Conservation (phyloP, 2,888 invertebrate genomes). For the Rhaphigaster nebulosa region DNA sequence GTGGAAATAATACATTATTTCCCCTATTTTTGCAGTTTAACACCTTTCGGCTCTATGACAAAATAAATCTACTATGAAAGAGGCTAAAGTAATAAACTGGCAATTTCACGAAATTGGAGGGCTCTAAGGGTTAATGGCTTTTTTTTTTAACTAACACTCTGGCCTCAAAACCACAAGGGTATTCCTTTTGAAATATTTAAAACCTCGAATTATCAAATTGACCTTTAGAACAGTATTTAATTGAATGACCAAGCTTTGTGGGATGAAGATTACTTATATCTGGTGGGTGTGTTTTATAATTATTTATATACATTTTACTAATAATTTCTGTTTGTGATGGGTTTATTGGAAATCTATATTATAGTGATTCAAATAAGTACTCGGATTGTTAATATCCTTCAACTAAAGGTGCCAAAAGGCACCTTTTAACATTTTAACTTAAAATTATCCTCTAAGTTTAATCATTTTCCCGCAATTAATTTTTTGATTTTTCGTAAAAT, state of each 20-base stretch:
- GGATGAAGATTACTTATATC: not conserved
- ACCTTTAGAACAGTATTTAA: not conserved
- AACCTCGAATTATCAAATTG: not conserved
- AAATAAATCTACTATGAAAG: not conserved
- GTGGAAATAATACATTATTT: not conserved
- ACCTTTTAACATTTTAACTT: too few relatives aligned
- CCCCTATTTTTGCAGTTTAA: not conserved
- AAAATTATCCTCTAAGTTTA: too few relatives aligned
- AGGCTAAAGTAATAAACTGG: not conserved
- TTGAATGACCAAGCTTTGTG: not conserved
- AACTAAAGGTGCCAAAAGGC: too few relatives aligned
- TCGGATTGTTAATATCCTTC: not conserved
- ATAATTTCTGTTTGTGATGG: too few relatives aligned
- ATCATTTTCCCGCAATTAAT: too few relatives aligned
- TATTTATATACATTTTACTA: not conserved
- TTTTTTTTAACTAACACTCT: not conserved
- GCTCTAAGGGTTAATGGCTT: not conserved
- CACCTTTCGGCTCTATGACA: not conserved
- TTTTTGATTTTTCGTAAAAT: too few relatives aligned
- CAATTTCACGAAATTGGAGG: not conserved
- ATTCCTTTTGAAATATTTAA: not conserved
- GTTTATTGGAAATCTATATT: too few relatives aligned
- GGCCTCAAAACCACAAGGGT: not conserved
- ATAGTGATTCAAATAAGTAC: too few relatives aligned
- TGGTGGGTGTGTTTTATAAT: not conserved